Conservation (phyloP, 1,140 invertebrate species). For the Neoseiulus cucumeris region DNA sequence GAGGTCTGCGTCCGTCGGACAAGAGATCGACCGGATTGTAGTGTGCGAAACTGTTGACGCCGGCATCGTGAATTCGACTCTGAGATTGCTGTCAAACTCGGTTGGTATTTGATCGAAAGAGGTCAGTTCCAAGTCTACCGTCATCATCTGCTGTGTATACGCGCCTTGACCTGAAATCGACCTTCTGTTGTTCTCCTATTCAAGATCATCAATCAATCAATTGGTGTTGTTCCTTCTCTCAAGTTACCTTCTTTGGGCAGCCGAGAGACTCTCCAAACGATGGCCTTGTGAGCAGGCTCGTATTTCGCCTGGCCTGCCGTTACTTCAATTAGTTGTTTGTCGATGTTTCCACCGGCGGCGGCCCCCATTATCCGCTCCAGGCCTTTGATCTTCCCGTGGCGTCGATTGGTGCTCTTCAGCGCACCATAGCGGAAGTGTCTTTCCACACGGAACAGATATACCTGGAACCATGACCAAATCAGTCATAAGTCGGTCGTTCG, state of each 20-base stretch:
- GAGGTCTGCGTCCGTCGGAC: slow-evolving; percentile 58
- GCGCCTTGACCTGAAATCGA: slow-evolving; percentile 41
- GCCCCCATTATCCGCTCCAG: slow-evolving; percentile 81
- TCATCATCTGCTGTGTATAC: slow-evolving; percentile 83
- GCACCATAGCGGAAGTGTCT: slow-evolving; percentile 96
- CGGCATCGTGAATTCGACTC: slow-evolving; percentile 97
- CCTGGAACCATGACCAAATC: too few relatives aligned
- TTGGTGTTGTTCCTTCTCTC: too few relatives aligned
- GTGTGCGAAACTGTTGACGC: slow-evolving; percentile 90
- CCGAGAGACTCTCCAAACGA: slow-evolving; percentile 92
- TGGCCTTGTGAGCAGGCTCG: slow-evolving; percentile 87
- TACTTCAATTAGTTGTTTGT: slow-evolving; percentile 85
- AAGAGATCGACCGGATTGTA: slow-evolving; percentile 79
- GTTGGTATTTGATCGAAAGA: slow-evolving; percentile 96
- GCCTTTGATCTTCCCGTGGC: slow-evolving; percentile 46
- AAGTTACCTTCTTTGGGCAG: slow-evolving; percentile 89
- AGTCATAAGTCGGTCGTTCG: too few relatives aligned
- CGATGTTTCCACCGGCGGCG: slow-evolving; percentile 50
- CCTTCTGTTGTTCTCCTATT: too few relatives aligned
- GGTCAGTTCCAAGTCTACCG: slow-evolving; percentile 75
- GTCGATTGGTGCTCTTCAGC: slow-evolving; percentile 80
- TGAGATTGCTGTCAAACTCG: slow-evolving; percentile 60
- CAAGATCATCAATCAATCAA: too few relatives aligned
- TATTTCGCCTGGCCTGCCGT: slow-evolving; percentile 97
- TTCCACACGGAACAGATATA: slow-evolving; percentile 93